Evolutionary conservation across 2,888 invertebrate species (phyloP).

Genomic region (Clivina fossor): DNA sequence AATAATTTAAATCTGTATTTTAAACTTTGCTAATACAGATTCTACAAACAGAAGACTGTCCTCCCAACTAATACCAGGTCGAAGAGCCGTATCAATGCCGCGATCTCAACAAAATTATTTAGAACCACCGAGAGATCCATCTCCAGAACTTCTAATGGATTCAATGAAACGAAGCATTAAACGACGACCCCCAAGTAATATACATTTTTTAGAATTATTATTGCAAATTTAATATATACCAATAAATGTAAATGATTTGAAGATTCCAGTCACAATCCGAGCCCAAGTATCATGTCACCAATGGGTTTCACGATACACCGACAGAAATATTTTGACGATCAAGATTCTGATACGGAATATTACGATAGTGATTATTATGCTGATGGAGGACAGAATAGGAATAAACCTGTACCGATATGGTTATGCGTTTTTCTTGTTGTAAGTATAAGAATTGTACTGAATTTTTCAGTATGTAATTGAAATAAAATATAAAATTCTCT

Average conservation of each 20-base stretch:
- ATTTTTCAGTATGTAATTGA: too few species aligned
- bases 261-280: conserved; percentile 51
- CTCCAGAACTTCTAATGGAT: conserved; percentile 44
- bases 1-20: too few species aligned
- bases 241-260: conserved; percentile 26
- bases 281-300: conserved; percentile 69
- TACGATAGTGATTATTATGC: conserved; percentile 48
- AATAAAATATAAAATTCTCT: not conserved
- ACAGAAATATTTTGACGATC: conserved; percentile 61
- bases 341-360: conserved; percentile 62
- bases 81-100: conserved; percentile 46
- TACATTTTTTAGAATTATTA: conserved; percentile 1
- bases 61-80: conserved; percentile 22
- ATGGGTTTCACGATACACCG: conserved; percentile 66
- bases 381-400: conserved; percentile 52
- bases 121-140: conserved; percentile 46
- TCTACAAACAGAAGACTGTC: conserved; percentile 12
- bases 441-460: not conserved
- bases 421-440: conserved; percentile 84
- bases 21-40: too few species aligned
- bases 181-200: conserved; percentile 35
- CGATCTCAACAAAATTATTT: conserved; percentile 44
- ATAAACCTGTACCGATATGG: conserved; percentile 84
- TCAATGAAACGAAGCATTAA: conserved; percentile 36
- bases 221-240: conserved; percentile 9